Evolutionary conservation across 2,888 invertebrate species (phyloP), one percentile per base, ranked within the genome.

Genomic region (Drosophila meridiana): DNA sequence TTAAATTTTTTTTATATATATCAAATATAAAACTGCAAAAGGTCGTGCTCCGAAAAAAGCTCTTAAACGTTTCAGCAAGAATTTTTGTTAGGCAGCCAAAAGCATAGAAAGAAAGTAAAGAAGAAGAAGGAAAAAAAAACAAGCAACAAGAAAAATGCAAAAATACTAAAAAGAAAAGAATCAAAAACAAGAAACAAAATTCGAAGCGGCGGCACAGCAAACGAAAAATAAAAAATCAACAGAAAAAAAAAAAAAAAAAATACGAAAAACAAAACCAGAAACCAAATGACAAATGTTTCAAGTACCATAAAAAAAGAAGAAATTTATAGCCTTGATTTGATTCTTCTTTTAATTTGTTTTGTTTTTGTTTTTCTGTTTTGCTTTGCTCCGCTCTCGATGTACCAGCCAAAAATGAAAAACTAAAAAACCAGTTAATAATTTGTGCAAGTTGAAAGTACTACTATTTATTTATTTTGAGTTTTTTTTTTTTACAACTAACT

Each of bases 401-500:
- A 42, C 47, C 48, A 78, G 70, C 45, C 42, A 60, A 66, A 73
- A 72, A 65, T 64, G 14, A 14, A 58, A 57, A 79, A 79, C 64
- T 59, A 55, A 38, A 47, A 55, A 34, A 50, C 5, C 28, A 50
- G 48, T 68, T 72, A 73, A 76, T 87, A 87, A 87, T 86, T 90
- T 92, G 87, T 92, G 92, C 91, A 91, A 91, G 92, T 92, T 92
- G 89, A 90, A 90, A 90, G 83, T 91, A 91, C 82, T 90, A 84
- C 68, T 77, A 62, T 78, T 73, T 70, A 75, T 70, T 74, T 63
- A 68, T 81, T 70, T 69, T 64, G 48, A 83, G 56, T 73, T 73
- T 60, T 72, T 69, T 76, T 20, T 20, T 20, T 20, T 20, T 65
- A 71, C 48, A 69, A 69, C 77, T 76, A 72, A 87, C 86, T 66